phyloP scores from a whole-genome alignment of 2,113 vertebrate genomes.

The Axis porcinus region DNA sequence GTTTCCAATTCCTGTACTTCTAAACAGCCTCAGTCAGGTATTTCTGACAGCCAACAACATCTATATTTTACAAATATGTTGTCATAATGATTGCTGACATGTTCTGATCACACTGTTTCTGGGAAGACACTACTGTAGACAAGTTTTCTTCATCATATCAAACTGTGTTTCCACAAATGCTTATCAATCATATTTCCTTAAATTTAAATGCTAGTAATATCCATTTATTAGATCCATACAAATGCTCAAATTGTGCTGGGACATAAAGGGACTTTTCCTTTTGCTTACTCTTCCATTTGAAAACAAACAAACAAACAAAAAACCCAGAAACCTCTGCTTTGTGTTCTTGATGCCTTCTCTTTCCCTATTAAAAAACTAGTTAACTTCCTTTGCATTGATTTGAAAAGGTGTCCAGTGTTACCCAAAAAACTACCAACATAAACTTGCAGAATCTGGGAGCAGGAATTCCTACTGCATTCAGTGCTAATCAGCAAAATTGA shows the following conservation, averaged over 20 bases:
- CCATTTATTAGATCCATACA: not conserved
- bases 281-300: not conserved
- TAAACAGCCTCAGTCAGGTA: not conserved
- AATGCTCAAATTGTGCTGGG: not conserved
- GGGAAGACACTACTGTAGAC: not conserved
- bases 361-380: constrained; percentile 1
- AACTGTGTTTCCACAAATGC: not conserved
- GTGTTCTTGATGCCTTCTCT: not conserved
- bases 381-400: not conserved
- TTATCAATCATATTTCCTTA: not conserved
- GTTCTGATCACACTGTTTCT: not conserved
- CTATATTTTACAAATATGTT: not conserved
- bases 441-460: not conserved
- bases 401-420: not conserved
- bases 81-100: not conserved
- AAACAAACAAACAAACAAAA: not conserved
- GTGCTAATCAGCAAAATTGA: not conserved
- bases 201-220: not conserved
- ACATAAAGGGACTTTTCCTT: not conserved
- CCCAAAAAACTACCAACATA: constrained; percentile 25
- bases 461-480: not conserved
- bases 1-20: not conserved
- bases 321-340: not conserved
- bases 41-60: not conserved
- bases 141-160: not conserved